A percentile compares a stretch with the other conserved stretches of the same genome.
These are phyloP conservation scores for Mythimna vitellina DNA, from an alignment of 2,888 invertebrate genomes.

Conservation along the genomic window DNA sequence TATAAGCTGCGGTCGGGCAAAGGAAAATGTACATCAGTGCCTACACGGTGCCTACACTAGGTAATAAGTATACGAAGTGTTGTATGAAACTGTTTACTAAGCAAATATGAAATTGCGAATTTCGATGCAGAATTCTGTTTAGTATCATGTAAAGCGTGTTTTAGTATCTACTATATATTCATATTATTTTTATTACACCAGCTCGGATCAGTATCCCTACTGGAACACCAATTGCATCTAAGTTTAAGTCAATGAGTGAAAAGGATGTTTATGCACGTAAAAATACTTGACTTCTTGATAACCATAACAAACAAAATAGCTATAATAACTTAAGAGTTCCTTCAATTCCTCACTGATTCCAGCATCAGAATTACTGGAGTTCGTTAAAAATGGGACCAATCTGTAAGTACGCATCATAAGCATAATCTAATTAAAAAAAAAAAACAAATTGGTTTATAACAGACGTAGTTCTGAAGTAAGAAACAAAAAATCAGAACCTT, in stretches of 20 bases:
- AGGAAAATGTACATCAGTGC: slow-evolving; percentile 56
- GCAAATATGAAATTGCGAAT: slow-evolving; percentile 50
- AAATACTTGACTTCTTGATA: too few relatives aligned
- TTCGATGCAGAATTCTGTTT: slow-evolving; percentile 50
- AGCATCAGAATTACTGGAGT: too few relatives aligned
- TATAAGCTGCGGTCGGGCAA: slow-evolving; percentile 58
- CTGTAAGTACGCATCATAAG: too few relatives aligned
- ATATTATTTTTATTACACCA: neutral
- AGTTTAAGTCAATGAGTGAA: neutral
- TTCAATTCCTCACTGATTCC: too few relatives aligned
- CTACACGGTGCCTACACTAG: slow-evolving; percentile 27
- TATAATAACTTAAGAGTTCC: too few relatives aligned
- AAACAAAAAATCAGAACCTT: too few relatives aligned
- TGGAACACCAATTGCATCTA: neutral
- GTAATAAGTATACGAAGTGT: slow-evolving; percentile 27
- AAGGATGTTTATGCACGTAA: neutral
- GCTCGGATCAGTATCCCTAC: neutral
- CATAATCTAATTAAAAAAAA: too few relatives aligned
- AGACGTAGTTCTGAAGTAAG: too few relatives aligned
- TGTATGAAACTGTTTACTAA: slow-evolving; percentile 52
- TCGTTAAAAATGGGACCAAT: too few relatives aligned
- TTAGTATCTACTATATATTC: slow-evolving; percentile 12
- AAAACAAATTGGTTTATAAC: too few relatives aligned
- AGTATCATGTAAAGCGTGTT: slow-evolving; percentile 5
- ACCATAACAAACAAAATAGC: too few relatives aligned